These are phyloP conservation scores for Paramormyrops kingsleyae DNA, from an alignment of 2,113 vertebrate genomes.

Conservation along the genomic window DNA sequence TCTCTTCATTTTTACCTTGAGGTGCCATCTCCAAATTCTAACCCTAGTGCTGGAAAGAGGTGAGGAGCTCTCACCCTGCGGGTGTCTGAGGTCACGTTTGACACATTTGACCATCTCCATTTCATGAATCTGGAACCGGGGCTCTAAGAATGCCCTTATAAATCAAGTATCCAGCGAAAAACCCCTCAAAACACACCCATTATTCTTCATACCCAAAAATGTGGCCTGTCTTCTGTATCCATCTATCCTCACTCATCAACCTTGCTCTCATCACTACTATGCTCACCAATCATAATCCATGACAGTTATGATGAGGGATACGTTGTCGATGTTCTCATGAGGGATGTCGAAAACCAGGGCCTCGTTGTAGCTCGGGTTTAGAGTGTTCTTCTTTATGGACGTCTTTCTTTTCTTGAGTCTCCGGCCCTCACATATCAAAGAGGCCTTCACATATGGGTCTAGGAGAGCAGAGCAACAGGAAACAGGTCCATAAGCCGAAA, in stretches of 20 bases:
- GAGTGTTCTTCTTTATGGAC: slow-evolving; percentile 89
- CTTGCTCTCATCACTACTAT: not conserved
- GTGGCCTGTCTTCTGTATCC: not conserved
- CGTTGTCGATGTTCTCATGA: slow-evolving; percentile 80
- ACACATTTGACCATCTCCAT: not conserved
- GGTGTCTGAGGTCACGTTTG: not conserved
- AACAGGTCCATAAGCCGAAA: not conserved
- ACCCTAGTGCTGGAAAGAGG: not conserved
- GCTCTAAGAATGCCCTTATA: not conserved
- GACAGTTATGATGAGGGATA: slow-evolving; percentile 79
- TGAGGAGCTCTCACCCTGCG: not conserved
- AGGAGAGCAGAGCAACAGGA: not conserved
- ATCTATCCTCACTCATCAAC: not conserved
- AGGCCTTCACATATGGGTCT: slow-evolving; percentile 92
- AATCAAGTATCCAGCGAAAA: not conserved
- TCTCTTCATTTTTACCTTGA: not conserved
- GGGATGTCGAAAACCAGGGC: slow-evolving; percentile 88
- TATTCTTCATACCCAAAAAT: not conserved
- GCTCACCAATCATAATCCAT: slow-evolving; percentile 91
- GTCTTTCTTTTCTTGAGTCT: slow-evolving; percentile 89
- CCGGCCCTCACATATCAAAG: slow-evolving; percentile 82
- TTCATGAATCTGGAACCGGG: not conserved
- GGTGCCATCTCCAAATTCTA: not conserved
- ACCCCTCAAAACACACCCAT: not conserved
- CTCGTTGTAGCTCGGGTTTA: slow-evolving; percentile 89